phyloP scores from a whole-genome alignment of 2,113 vertebrate genomes.

The Scomber japonicus region DNA sequence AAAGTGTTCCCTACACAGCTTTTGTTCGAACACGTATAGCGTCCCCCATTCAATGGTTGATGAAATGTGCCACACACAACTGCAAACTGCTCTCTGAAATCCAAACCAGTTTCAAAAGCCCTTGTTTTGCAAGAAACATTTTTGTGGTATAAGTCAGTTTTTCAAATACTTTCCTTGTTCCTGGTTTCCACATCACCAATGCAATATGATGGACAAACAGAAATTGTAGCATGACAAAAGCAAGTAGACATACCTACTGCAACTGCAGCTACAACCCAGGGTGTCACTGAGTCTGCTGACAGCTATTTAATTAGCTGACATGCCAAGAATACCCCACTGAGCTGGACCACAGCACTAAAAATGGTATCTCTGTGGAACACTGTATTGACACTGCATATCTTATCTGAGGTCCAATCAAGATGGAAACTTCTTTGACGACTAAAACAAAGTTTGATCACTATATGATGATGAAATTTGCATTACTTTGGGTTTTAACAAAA shows the following conservation, averaged over 20 bases:
- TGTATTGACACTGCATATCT: neutral
- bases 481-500: neutral
- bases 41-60: constrained; percentile 15
- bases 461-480: neutral
- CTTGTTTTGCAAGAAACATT: constrained; percentile 22
- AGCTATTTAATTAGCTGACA: constrained; percentile 43
- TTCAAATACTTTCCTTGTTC: constrained; percentile 22
- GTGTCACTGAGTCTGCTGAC: constrained; percentile 21
- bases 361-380: neutral
- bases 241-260: neutral
- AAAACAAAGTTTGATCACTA: neutral
- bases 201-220: constrained; percentile 2
- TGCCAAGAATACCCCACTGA: constrained; percentile 40
- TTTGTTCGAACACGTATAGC: neutral
- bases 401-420: neutral
- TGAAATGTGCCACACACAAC: neutral
- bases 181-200: constrained; percentile 34
- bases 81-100: constrained; percentile 4
- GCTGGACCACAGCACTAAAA: constrained; percentile 13
- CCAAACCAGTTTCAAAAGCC: neutral
- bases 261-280: neutral
- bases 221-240: constrained; percentile 8
- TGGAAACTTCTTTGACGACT: neutral
- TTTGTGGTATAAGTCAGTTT: constrained; percentile 19
- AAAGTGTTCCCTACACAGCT: constrained; percentile 9